These are phyloP conservation scores for Coregonus suidteri DNA, from an alignment of 2,797 vertebrate genomes.

Conservation along the genomic window DNA sequence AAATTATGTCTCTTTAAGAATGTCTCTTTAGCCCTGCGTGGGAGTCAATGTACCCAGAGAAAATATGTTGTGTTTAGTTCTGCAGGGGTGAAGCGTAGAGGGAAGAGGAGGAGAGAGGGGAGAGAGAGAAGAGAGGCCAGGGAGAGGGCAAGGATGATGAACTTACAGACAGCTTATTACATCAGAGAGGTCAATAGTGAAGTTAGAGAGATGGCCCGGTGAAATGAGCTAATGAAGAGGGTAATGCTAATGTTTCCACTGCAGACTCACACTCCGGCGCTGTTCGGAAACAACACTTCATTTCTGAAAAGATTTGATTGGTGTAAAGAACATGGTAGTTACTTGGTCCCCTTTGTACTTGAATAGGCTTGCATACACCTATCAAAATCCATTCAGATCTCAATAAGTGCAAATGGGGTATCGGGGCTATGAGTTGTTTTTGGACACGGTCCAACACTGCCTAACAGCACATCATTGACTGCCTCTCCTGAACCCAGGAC, in stretches of 20 bases:
- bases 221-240: neutral
- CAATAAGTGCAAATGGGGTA: neutral
- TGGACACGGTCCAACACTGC: neutral
- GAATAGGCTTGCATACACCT: neutral
- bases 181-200: conserved; percentile 64
- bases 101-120: conserved; percentile 65
- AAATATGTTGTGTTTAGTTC: conserved; percentile 10
- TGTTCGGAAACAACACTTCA: neutral
- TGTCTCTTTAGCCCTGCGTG: conserved; percentile 1
- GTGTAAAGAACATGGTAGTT: neutral
- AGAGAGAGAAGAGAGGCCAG: conserved; percentile 45
- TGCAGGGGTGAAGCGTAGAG: conserved; percentile 36
- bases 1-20: too few species aligned
- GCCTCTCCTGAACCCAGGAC: conserved; percentile 5
- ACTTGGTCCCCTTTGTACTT: neutral
- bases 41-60: conserved; percentile 12
- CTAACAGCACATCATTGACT: conserved; percentile 1
- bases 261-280: neutral
- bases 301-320: neutral
- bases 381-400: neutral
- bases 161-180: too few species aligned
- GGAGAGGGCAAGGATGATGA: too few species aligned
- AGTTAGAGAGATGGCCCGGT: conserved; percentile 48
- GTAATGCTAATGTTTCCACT: neutral
- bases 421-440: neutral